phyloP scores from a whole-genome alignment of 53 echinoderm and acorn worm species.

The Paracentrotus lividus region DNA sequence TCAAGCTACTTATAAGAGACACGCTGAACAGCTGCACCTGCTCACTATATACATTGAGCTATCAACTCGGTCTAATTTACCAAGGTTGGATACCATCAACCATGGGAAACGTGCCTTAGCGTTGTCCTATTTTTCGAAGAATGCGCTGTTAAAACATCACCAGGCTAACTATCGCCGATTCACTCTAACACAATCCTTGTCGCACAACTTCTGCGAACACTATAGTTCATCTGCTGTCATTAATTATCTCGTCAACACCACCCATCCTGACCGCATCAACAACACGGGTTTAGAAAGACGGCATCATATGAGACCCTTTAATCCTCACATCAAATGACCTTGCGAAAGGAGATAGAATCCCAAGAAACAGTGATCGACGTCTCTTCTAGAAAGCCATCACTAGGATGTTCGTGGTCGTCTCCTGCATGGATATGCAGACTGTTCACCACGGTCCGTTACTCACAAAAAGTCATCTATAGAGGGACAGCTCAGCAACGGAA shows the following conservation, averaged over 20 bases:
- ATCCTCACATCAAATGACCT: conserved; percentile 54
- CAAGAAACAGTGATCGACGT: conserved; percentile 26
- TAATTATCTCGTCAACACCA: conserved; percentile 60
- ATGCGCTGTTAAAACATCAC: conserved; percentile 62
- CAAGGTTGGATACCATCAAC: conserved; percentile 68
- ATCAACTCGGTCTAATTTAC: conserved; percentile 68
- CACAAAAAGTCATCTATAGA: not conserved
- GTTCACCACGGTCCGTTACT: not conserved
- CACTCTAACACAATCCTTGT: conserved; percentile 68
- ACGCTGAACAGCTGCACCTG: conserved; percentile 45
- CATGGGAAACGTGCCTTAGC: conserved; percentile 69
- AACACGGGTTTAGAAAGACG: conserved; percentile 67
- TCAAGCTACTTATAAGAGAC: conserved; percentile 66
- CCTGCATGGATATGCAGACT: not conserved
- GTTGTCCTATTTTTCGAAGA: conserved; percentile 72
- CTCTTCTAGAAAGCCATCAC: conserved; percentile 45
- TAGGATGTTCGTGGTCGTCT: not conserved
- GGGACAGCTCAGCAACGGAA: not conserved
- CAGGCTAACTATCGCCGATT: conserved; percentile 69
- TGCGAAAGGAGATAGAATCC: conserved; percentile 58
- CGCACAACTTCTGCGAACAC: conserved; percentile 76
- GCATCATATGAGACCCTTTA: conserved; percentile 64
- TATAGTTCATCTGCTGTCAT: conserved; percentile 68
- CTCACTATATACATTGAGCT: conserved; percentile 31
- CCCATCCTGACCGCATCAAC: conserved; percentile 66